A percentile compares a stretch with the other conserved stretches of the same genome.
phyloP scores from a whole-genome alignment of 2,797 vertebrate species.

The Rhynchotus rufescens region DNA sequence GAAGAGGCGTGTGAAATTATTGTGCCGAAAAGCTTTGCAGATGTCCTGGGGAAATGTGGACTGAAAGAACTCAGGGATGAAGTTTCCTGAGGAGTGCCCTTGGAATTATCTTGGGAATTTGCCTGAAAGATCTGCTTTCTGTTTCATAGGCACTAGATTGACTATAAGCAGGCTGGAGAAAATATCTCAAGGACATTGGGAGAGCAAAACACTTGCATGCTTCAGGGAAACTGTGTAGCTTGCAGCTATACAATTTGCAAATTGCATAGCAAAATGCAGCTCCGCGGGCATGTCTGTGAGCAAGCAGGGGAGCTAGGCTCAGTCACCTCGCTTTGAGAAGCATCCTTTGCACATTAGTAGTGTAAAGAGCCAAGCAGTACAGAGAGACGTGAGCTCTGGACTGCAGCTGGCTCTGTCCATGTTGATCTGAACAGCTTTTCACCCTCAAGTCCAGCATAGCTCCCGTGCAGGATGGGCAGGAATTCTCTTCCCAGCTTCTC shows the following conservation, averaged over 20 bases:
- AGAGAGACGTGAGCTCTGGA: not conserved
- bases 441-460: not conserved
- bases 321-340: not conserved
- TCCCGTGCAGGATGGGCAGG: not conserved
- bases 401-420: not conserved
- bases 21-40: not conserved
- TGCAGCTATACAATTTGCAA: not conserved
- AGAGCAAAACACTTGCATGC: not conserved
- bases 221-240: not conserved
- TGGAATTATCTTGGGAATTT: not conserved
- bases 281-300: not conserved
- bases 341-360: not conserved
- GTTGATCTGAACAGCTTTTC: not conserved
- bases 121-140: conserved; percentile 6
- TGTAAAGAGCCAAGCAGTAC: not conserved
- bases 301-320: not conserved
- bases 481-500: not conserved
- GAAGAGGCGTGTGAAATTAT: not conserved
- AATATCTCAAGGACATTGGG: not conserved
- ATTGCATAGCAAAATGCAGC: not conserved
- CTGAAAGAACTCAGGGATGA: not conserved
- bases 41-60: not conserved
- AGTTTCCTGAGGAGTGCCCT: not conserved
- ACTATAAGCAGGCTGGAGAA: not conserved
- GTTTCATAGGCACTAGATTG: not conserved